These are phyloP conservation scores for Australoheros facetus DNA, from an alignment of 2,797 vertebrate species.

Conservation along the genomic window DNA sequence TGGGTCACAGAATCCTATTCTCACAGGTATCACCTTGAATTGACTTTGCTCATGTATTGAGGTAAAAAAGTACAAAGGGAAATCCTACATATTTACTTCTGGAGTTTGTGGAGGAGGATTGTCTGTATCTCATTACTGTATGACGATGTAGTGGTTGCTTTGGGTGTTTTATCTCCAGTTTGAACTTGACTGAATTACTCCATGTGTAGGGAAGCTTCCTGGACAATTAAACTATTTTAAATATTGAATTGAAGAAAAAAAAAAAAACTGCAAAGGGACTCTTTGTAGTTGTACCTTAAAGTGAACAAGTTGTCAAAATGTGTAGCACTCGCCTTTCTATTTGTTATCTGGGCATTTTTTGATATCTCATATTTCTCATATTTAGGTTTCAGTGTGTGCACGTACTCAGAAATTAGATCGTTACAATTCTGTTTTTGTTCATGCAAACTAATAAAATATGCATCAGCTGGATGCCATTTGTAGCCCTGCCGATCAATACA, in stretches of 20 bases:
- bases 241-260: neutral
- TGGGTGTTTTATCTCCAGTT: slow-evolving; percentile 23
- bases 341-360: slow-evolving; percentile 24
- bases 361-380: slow-evolving; percentile 56
- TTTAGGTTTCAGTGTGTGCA: slow-evolving; percentile 60
- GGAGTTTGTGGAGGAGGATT: neutral
- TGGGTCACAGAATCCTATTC: slow-evolving; percentile 78
- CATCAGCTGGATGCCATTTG: slow-evolving; percentile 74
- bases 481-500: slow-evolving; percentile 75
- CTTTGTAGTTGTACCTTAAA: slow-evolving; percentile 35
- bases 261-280: slow-evolving; percentile 15
- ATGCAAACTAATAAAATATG: slow-evolving; percentile 80
- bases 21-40: slow-evolving; percentile 80
- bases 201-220: slow-evolving; percentile 39
- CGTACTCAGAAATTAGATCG: slow-evolving; percentile 70
- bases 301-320: slow-evolving; percentile 14
- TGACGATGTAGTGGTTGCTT: slow-evolving; percentile 31
- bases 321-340: slow-evolving; percentile 23
- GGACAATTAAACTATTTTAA: slow-evolving; percentile 51
- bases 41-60: slow-evolving; percentile 79
- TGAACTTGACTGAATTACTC: slow-evolving; percentile 25
- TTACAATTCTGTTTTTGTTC: slow-evolving; percentile 69
- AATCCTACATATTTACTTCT: slow-evolving; percentile 63
- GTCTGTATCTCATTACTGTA: slow-evolving; percentile 32
- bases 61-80: slow-evolving; percentile 52